Evolutionary conservation across 1,140 invertebrate genomes (phyloP).

Genomic region (Pectinophora gossypiella): DNA sequence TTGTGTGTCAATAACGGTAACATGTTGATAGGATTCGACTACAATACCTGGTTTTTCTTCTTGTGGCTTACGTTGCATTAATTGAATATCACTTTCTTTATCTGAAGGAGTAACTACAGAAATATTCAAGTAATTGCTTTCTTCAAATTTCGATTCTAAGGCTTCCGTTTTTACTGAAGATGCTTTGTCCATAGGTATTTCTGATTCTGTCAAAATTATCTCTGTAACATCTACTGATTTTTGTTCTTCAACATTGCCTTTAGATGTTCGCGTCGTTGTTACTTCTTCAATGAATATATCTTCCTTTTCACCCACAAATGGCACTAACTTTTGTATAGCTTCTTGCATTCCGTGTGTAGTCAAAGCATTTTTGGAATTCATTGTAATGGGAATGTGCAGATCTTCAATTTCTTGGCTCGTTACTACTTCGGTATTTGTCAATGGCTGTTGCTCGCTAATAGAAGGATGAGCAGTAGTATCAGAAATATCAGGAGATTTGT

Average conservation of each 20-base stretch:
- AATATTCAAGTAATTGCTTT: slow-evolving; percentile 19
- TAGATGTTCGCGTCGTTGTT: slow-evolving; percentile 15
- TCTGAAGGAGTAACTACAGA: slow-evolving; percentile 22
- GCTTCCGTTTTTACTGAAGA: slow-evolving; percentile 16
- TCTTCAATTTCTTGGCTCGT: slow-evolving; percentile 34
- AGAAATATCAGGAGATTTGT: slow-evolving; percentile 11
- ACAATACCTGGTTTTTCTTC: slow-evolving; percentile 24
- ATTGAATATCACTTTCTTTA: slow-evolving; percentile 21
- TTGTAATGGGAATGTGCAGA: slow-evolving; percentile 18
- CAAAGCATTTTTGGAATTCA: slow-evolving; percentile 17
- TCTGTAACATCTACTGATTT: slow-evolving; percentile 44
- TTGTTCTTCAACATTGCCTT: slow-evolving; percentile 28
- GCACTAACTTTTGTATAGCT: slow-evolving; percentile 35
- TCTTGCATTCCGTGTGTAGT: slow-evolving; percentile 30
- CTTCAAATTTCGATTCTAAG: slow-evolving; percentile 14
- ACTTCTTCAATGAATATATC: slow-evolving; percentile 12
- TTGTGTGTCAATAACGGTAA: slow-evolving; percentile 36
- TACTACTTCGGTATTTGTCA: slow-evolving; percentile 38
- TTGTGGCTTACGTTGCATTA: slow-evolving; percentile 10
- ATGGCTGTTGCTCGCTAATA: slow-evolving; percentile 35
- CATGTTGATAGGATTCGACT: slow-evolving; percentile 42
- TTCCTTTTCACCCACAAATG: slow-evolving; percentile 45
- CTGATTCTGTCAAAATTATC: slow-evolving; percentile 36
- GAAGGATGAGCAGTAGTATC: slow-evolving; percentile 17
- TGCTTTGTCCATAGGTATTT: slow-evolving; percentile 18